phyloP scores from a whole-genome alignment of 2,113 vertebrate genomes.

The Rattus rattus region DNA sequence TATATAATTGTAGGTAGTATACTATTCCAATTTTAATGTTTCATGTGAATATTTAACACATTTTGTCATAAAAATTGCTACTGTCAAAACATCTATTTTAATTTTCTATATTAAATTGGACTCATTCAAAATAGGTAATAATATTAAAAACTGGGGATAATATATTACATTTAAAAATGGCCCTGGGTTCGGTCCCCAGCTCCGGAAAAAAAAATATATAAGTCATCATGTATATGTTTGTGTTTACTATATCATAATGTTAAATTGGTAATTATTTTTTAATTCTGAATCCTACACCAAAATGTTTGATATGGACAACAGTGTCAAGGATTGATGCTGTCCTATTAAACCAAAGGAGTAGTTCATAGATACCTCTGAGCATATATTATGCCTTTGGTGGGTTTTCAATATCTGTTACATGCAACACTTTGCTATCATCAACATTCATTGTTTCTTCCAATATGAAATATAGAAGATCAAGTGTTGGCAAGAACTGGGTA shows the following conservation, averaged over 20 bases:
- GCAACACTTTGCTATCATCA: neutral
- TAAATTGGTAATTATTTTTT: neutral
- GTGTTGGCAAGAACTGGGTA: neutral
- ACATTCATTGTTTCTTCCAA: neutral
- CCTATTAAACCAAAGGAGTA: neutral
- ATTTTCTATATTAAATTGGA: neutral
- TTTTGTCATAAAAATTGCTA: neutral
- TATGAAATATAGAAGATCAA: neutral
- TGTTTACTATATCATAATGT: neutral
- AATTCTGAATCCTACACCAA: neutral
- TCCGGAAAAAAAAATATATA: too few species aligned
- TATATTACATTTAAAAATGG: neutral
- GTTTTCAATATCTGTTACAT: neutral
- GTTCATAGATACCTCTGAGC: neutral
- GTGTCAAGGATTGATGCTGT: neutral
- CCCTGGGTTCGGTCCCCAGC: too few species aligned
- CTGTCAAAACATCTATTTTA: neutral
- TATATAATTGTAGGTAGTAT: neutral
- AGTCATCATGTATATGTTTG: neutral
- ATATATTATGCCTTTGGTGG: neutral
- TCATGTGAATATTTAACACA: neutral
- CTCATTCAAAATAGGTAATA: neutral
- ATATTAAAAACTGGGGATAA: neutral
- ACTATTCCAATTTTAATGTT: neutral
- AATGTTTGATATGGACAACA: neutral